Evolutionary conservation across 2,113 vertebrate genomes (phyloP), one percentile per base, ranked within the genome.

Genomic region (Clarias gariepinus): DNA sequence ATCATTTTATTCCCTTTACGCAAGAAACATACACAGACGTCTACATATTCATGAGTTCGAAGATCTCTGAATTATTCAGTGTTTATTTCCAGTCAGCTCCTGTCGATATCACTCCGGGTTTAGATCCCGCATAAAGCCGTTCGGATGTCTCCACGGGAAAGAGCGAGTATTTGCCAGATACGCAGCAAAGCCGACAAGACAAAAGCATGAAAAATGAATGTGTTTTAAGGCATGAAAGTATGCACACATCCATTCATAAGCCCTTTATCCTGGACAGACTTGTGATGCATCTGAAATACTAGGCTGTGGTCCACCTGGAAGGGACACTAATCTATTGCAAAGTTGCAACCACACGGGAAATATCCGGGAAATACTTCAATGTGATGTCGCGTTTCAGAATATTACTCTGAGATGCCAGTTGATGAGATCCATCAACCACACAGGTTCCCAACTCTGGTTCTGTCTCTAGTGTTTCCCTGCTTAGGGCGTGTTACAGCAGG

Each of bases 41-140:
- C 80, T 90, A 90, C 89, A 92, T 92, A 92, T 93, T 93, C 90
- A 93, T 91, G 88, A 89, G 80, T 86, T 66, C 18, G 57, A 87
- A 23, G 36, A 73, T 47, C 69, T 85, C 90, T 93, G 91, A 93
- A 94, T 95, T 92, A 95, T 94, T 95, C 91, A 94, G 92, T 94
- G 90, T 94, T 94, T 93, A 92, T 92, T 93, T 91, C 90, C 90
- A 86, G 90, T 91, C 85, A 82, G 87, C 91, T 91, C 68, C 41
- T 71, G 41, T 81, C 85, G n/a, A 82, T 86, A 55, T 68, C 28
- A 57, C 85, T 86, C 85, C 76, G 88, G 86, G 85, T 92, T 89
- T 87, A 84, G 76, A 86, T 86, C 52, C 63, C 63, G 55, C 76
- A 79, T 33, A 57, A 80, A 85, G n/a, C 23, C 47, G 10, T 33